Base-by-base conservation (phyloP, 1,140 invertebrate genomes). In the Heliconius nattereri region DNA sequence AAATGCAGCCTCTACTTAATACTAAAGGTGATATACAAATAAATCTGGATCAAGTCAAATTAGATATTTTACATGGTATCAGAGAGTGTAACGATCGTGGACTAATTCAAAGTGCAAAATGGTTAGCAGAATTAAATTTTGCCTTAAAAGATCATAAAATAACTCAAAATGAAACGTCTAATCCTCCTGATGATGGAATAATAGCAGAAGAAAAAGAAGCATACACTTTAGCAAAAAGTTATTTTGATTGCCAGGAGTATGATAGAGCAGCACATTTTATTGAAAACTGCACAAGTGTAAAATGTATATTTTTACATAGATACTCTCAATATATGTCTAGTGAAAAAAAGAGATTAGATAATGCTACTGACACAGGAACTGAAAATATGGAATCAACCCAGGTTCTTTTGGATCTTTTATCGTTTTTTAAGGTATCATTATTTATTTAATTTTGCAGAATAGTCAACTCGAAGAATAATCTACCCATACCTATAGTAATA, bases 241-340 rank as follows among this genome's bases (percentile, higher is more conserved):
- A 98, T 89, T 99, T 99, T 92, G 98, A 99, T 94, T 94, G 97
- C 20, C 97, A 98, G 86, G 98, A 99, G 93, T 99, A 98, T 92
- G 97, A 98, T 85, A 96, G 98, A 89, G 98, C 98, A 80, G 97
- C 98, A 0, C 97, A 97, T 95, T 98, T 98, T 86, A 95, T 98
- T 16, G 95, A 97, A 85, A 95, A 97, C 52, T 97, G 96, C 95
- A 84, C 89, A 88, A 78, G 96, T 89, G 89, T 96, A n/a, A 96
- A 97, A 92, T 94, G 92, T 86, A 85, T 93, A 2, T 99, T 99
- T 92, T 90, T 99, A 2, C 96, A 98, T 90, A 96, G 97, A 81
- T 99, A 99, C 92, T 96, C 98, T 0, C 95, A 96, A 32, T 99
- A 98, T 88, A 96, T 99, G 93, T 97, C 98, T 0, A 96, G 97